Conservation (phyloP, 2,113 vertebrate species). For the Sphaerodactylus townsendi region DNA sequence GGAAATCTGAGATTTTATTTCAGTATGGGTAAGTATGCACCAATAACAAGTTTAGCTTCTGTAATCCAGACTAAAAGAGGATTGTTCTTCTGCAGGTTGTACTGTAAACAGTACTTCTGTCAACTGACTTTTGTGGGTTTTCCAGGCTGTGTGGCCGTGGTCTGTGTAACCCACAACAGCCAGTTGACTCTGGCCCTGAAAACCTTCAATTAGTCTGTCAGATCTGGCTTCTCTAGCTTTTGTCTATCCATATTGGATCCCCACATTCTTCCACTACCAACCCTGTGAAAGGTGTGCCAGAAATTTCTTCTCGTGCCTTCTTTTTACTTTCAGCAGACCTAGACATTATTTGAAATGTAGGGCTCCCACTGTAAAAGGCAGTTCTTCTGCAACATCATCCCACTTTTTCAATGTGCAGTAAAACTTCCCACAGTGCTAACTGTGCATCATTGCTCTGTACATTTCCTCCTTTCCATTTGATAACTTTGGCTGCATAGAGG, state of each 20-base stretch:
- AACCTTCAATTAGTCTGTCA: too few relatives aligned
- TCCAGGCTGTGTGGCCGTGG: too few relatives aligned
- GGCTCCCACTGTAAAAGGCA: not conserved
- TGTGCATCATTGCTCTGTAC: not conserved
- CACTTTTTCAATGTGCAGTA: not conserved
- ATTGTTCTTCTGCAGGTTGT: not conserved
- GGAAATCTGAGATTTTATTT: slow-evolving; percentile 96
- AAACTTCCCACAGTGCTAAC: too few relatives aligned
- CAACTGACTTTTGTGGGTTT: too few relatives aligned
- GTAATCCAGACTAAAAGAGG: not conserved
- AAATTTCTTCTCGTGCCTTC: too few relatives aligned
- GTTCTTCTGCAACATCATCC: not conserved
- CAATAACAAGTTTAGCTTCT: not conserved
- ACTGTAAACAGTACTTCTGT: not conserved
- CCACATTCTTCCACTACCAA: not conserved
- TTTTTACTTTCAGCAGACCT: not conserved
- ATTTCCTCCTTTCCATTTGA: not conserved
- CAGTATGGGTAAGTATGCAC: slow-evolving; percentile 85
- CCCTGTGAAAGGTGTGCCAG: too few relatives aligned
- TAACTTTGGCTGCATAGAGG: not conserved
- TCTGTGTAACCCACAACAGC: too few relatives aligned
- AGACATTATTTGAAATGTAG: not conserved
- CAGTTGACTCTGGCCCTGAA: too few relatives aligned
- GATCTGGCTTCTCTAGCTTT: not conserved
- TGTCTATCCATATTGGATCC: not conserved